Conservation (phyloP, 1,140 invertebrate genomes). For the Hypsibius dujardini region DNA sequence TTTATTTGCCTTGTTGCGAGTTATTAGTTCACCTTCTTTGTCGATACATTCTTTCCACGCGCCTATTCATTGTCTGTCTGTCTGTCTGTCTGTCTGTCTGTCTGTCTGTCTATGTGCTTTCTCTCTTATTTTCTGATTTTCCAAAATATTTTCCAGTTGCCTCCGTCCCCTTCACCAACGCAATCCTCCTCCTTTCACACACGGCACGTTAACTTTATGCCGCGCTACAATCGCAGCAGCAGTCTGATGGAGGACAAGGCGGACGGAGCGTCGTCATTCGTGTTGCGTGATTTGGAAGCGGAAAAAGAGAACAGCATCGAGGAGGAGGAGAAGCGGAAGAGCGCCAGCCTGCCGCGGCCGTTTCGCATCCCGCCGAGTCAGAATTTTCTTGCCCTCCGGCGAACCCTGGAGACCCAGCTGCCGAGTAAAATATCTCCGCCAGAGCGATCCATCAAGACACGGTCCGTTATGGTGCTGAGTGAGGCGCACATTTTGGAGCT, state of each 20-base stretch:
- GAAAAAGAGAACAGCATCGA: conserved; percentile 17
- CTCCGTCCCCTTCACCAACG: not conserved
- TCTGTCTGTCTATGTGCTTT: too few relatives aligned
- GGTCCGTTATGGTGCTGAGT: not conserved
- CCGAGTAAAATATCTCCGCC: not conserved
- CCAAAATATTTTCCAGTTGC: not conserved
- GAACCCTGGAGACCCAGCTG: not conserved
- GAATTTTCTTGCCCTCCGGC: not conserved
- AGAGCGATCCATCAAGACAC: not conserved
- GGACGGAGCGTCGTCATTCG: too few relatives aligned
- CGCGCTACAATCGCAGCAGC: not conserved
- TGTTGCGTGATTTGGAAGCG: not conserved
- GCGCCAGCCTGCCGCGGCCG: not conserved
- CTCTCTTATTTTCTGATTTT: too few relatives aligned
- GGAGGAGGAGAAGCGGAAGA: conserved; percentile 17
- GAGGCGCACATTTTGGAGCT: conserved; percentile 7
- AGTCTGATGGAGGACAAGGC: conserved; percentile 16
- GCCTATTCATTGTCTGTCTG: too few relatives aligned
- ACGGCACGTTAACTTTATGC: not conserved
- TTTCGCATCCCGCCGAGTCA: not conserved
- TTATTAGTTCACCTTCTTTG: not conserved
- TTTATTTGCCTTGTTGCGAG: not conserved
- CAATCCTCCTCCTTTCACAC: not conserved
- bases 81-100: too few relatives aligned
- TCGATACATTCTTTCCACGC: too few relatives aligned